These are phyloP conservation scores for Lepilemur septentrionalis DNA, from an alignment of 2,797 vertebrate genomes.

Conservation along the genomic window DNA sequence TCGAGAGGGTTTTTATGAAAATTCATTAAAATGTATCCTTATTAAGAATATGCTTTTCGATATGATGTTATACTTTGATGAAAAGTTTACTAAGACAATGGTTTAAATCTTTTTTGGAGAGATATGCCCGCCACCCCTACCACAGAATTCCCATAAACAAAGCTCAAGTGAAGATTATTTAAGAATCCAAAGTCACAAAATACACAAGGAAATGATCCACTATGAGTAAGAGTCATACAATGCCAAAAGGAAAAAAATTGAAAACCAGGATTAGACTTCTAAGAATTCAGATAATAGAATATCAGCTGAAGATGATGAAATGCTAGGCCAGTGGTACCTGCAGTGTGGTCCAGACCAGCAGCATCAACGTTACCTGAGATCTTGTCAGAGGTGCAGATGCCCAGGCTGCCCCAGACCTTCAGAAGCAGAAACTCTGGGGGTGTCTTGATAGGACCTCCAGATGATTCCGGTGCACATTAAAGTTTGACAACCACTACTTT, in stretches of 20 bases:
- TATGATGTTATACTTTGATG: not conserved
- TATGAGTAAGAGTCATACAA: not conserved
- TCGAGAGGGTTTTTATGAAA: not conserved
- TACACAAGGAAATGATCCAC: not conserved
- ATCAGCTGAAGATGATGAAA: not conserved
- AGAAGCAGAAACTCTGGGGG: not conserved
- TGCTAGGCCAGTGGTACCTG: not conserved
- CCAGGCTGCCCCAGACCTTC: not conserved
- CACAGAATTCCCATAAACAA: not conserved
- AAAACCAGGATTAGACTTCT: not conserved
- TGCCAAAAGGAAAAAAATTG: not conserved
- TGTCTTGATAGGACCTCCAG: not conserved
- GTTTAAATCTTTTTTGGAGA: not conserved
- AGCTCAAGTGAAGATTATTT: not conserved
- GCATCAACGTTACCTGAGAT: not conserved
- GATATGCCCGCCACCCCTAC: not conserved
- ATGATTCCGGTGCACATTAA: not conserved
- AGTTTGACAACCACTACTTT: not conserved
- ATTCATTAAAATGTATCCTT: not conserved
- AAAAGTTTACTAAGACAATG: not conserved
- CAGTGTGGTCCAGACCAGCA: too few relatives aligned
- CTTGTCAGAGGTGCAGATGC: not conserved
- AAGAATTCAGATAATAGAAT: not conserved
- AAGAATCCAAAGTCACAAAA: not conserved
- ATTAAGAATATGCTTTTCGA: not conserved